phyloP scores from a whole-genome alignment of 2,888 invertebrate species.

The Dorcus parallelipipedus region DNA sequence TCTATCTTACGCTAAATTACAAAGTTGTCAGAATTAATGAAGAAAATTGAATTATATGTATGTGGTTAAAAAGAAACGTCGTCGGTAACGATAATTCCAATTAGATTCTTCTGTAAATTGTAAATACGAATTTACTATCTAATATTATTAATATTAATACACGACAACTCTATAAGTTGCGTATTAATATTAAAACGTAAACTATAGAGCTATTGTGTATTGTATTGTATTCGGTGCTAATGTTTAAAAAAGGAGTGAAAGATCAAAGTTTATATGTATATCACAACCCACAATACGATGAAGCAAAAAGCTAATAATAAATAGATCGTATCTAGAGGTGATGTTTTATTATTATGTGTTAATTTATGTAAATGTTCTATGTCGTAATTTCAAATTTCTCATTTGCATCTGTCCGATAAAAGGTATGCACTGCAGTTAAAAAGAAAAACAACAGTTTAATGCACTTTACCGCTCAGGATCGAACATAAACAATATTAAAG shows the following conservation, averaged over 20 bases:
- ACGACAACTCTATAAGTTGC: too few species aligned
- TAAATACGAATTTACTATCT: too few species aligned
- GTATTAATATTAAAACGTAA: not conserved
- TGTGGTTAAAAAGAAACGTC: too few species aligned
- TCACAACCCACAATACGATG: not conserved
- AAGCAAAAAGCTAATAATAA: not conserved
- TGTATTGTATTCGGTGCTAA: conserved; percentile 11
- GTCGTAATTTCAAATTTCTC: not conserved
- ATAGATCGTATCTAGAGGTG: not conserved
- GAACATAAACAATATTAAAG: not conserved
- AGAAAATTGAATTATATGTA: too few species aligned
- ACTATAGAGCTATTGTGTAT: conserved; percentile 11
- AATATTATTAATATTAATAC: too few species aligned
- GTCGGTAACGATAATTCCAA: too few species aligned
- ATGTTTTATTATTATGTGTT: not conserved
- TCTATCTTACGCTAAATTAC: too few species aligned
- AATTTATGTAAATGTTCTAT: not conserved
- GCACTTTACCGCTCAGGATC: not conserved
- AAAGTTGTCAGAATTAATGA: too few species aligned
- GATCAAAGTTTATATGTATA: conserved; percentile 5
- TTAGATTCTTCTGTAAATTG: too few species aligned
- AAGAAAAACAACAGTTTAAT: too few species aligned
- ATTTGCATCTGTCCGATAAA: too few species aligned
- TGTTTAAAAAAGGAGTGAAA: conserved; percentile 9
- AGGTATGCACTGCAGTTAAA: too few species aligned